phyloP scores from a whole-genome alignment of 2,797 vertebrate species.

The Poeciliopsis paucimaculata region DNA sequence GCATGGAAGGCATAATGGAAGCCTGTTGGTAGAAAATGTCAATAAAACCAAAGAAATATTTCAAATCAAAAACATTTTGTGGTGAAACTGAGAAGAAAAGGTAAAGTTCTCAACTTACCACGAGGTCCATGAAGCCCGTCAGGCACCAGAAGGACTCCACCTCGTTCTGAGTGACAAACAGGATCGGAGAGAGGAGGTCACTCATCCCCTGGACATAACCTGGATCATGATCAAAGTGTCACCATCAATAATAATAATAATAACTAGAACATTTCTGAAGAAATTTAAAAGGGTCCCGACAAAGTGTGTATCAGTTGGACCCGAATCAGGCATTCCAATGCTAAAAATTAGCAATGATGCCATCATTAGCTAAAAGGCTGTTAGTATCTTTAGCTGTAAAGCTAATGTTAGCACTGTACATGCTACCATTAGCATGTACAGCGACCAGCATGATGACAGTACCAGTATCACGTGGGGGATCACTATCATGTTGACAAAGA shows the following conservation, averaged over 20 bases:
- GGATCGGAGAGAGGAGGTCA: conserved; percentile 89
- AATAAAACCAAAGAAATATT: neutral
- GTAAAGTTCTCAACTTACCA: conserved; percentile 77
- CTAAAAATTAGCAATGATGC: too few relatives aligned
- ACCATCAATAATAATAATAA: neutral
- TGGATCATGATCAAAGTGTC: conserved; percentile 41
- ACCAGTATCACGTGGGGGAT: too few relatives aligned
- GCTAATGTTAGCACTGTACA: too few relatives aligned
- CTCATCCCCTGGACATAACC: conserved; percentile 96
- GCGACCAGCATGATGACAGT: too few relatives aligned
- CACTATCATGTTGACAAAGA: too few relatives aligned
- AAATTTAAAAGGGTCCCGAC: too few relatives aligned
- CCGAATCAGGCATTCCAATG: too few relatives aligned
- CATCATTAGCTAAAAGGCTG: too few relatives aligned
- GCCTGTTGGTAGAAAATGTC: neutral
- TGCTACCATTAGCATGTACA: too few relatives aligned
- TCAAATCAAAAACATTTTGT: neutral
- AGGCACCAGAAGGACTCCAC: conserved; percentile 96
- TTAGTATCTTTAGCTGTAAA: too few relatives aligned
- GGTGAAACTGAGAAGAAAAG: neutral
- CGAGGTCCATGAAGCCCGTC: conserved; percentile 90
- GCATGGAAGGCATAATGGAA: neutral
- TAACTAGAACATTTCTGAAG: neutral
- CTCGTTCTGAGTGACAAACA: conserved; percentile 90
- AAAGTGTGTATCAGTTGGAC: too few relatives aligned